phyloP scores from a whole-genome alignment of 2,113 vertebrate genomes.

The Eudyptes chrysolophus region DNA sequence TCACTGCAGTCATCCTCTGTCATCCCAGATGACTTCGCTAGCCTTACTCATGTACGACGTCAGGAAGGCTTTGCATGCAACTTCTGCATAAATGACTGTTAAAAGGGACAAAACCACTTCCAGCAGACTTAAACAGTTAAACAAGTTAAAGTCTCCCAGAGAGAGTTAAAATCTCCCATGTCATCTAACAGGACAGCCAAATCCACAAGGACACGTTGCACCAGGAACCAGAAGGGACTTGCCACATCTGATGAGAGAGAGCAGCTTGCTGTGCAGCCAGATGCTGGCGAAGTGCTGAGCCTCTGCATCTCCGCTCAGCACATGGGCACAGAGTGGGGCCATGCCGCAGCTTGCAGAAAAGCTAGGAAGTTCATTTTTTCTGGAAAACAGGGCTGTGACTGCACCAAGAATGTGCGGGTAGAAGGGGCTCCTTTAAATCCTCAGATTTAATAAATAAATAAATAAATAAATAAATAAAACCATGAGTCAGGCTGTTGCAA shows the following conservation, averaged over 20 bases:
- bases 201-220: not conserved
- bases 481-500: not conserved
- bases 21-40: not conserved
- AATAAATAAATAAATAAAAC: not conserved
- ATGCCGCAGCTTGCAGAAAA: not conserved
- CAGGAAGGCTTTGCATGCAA: not conserved
- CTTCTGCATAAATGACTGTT: not conserved
- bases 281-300: not conserved
- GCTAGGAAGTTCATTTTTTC: not conserved
- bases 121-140: not conserved
- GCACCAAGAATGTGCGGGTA: not conserved
- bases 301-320: not conserved
- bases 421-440: not conserved
- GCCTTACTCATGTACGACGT: fast-evolving
- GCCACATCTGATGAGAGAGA: not conserved
- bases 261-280: not conserved
- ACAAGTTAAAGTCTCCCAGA: not conserved
- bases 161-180: not conserved
- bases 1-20: not conserved
- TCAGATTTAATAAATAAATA: not conserved
- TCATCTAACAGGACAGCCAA: not conserved
- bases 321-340: fast-evolving
- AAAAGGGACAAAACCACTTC: not conserved
- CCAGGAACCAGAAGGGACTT: not conserved
- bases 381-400: not conserved